Conservation (phyloP, 2,888 invertebrate genomes). For the Dryadula phaetusa region DNA sequence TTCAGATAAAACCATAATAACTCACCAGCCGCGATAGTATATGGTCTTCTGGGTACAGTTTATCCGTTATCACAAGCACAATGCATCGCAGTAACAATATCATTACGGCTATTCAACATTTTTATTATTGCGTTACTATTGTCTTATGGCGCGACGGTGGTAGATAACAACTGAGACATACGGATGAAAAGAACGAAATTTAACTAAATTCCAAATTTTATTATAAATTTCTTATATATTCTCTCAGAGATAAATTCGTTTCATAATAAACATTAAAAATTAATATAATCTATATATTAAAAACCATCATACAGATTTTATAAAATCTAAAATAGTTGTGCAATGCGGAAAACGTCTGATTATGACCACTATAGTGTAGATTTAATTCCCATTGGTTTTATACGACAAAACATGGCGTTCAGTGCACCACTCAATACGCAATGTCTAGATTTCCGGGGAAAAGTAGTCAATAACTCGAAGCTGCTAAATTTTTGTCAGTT, state of each 20-base stretch:
- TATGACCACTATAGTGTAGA: too few species aligned
- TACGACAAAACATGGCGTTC: too few species aligned
- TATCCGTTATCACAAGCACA: constrained; percentile 81
- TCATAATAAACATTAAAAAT: too few species aligned
- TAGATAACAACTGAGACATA: constrained; percentile 70
- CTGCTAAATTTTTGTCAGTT: too few species aligned
- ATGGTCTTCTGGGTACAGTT: constrained; percentile 79
- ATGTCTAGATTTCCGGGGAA: too few species aligned
- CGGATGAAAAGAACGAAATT: constrained; percentile 28
- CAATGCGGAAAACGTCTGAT: too few species aligned
- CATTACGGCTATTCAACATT: constrained; percentile 85
- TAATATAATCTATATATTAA: too few species aligned
- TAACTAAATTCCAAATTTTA: not conserved
- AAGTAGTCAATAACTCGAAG: too few species aligned
- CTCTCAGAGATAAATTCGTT: too few species aligned
- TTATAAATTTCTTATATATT: not conserved
- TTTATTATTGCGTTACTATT: constrained; percentile 85
- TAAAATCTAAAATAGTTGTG: too few species aligned
- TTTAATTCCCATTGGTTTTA: not conserved
- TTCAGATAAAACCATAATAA: constrained; percentile 44
- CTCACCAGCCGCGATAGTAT: constrained; percentile 39
- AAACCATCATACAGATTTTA: too few species aligned
- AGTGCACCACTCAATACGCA: too few species aligned
- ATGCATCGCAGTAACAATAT: constrained; percentile 82
- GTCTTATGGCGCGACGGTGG: constrained; percentile 80